phyloP scores from a whole-genome alignment of 1,140 invertebrate genomes.

The Adoxophyes honmai region DNA sequence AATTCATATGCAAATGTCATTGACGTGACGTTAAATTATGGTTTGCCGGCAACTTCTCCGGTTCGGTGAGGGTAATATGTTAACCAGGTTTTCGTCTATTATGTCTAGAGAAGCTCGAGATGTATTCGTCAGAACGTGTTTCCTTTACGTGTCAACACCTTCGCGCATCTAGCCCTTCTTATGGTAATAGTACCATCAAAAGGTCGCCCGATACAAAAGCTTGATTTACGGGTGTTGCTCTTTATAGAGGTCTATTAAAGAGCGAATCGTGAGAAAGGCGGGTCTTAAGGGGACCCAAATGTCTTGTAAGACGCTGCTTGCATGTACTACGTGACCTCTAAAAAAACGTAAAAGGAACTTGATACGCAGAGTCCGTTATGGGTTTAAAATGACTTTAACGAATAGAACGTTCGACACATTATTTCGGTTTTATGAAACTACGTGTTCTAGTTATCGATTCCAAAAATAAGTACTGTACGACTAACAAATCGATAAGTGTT shows the following conservation, averaged over 20 bases:
- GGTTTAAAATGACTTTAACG: no score
- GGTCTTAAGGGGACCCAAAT: constrained; percentile 43
- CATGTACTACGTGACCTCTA: constrained; percentile 16
- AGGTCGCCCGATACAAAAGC: constrained; percentile 56
- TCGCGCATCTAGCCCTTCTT: constrained; percentile 69
- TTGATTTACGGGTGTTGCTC: constrained; percentile 69
- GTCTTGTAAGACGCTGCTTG: constrained; percentile 45
- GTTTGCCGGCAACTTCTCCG: constrained; percentile 17
- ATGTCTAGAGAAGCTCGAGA: neutral
- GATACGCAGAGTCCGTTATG: constrained; percentile 1
- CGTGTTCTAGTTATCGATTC: no score
- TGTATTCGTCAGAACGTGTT: constrained; percentile 52
- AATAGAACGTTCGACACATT: no score
- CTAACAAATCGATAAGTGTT: no score
- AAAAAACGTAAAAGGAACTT: constrained; percentile 1
- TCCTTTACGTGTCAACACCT: constrained; percentile 68
- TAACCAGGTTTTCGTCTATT: constrained; percentile 3
- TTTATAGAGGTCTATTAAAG: constrained; percentile 65
- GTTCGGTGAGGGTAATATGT: constrained; percentile 19
- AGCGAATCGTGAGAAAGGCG: constrained; percentile 66
- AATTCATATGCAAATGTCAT: constrained; percentile 20
- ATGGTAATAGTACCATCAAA: constrained; percentile 64
- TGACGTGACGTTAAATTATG: constrained; percentile 8
- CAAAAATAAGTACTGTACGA: no score
- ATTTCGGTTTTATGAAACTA: no score